phyloP scores from a whole-genome alignment of 1,140 invertebrate genomes.

The Homalodisca vitripennis region DNA sequence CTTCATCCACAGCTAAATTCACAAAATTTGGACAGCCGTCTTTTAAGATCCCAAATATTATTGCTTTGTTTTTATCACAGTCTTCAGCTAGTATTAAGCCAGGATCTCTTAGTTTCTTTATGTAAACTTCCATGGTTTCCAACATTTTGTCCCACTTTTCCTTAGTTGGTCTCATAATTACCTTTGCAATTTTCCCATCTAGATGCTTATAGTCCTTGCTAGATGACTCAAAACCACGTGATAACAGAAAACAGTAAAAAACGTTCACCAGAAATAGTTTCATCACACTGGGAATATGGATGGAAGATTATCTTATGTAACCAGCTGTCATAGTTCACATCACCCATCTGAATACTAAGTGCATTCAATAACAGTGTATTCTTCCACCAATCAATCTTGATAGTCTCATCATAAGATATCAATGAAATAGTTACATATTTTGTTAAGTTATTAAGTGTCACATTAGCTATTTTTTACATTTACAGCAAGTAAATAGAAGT shows the following conservation, averaged over 20 bases:
- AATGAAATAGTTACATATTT: too few species aligned
- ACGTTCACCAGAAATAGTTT: background rate
- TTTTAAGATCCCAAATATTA: background rate
- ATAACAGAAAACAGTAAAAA: background rate
- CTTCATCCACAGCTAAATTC: background rate
- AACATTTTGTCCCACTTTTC: slow-evolving; percentile 6
- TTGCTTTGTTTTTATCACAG: slow-evolving; percentile 4
- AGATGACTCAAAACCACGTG: background rate
- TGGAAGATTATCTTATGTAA: too few species aligned
- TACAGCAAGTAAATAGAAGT: too few species aligned
- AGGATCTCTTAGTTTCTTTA: slow-evolving; percentile 1
- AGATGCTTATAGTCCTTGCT: background rate
- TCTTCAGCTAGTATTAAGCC: background rate
- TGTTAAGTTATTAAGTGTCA: too few species aligned
- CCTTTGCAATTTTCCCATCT: slow-evolving; percentile 4
- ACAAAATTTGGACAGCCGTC: slow-evolving; percentile 5
- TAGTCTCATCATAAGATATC: too few species aligned
- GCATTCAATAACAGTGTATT: too few species aligned
- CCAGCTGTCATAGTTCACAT: too few species aligned
- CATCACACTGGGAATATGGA: slow-evolving; percentile 6
- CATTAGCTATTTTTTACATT: too few species aligned
- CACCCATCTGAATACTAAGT: too few species aligned
- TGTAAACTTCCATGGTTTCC: background rate
- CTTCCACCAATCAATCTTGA: too few species aligned
- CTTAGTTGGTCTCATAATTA: background rate